These are phyloP conservation scores for Ephialtes manifestator DNA, from an alignment of 2,888 invertebrate species.

Conservation along the genomic window DNA sequence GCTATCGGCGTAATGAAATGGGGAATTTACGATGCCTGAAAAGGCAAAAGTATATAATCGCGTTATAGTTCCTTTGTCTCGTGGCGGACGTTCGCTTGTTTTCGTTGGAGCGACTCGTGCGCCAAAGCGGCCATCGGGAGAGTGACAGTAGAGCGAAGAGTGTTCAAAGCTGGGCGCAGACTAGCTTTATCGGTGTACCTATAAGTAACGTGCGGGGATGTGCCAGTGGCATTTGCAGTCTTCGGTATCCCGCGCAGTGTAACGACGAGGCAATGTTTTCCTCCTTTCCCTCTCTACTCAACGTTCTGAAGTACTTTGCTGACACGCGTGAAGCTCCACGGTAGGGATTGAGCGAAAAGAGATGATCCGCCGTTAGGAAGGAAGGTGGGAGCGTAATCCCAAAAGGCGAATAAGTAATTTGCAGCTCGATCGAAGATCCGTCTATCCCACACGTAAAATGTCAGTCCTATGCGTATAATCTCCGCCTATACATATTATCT, in stretches of 20 bases:
- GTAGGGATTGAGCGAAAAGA: neutral
- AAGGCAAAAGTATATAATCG: slow-evolving; percentile 34
- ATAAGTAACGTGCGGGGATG: slow-evolving; percentile 61
- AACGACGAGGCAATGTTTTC: slow-evolving; percentile 24
- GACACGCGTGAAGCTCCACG: slow-evolving; percentile 7
- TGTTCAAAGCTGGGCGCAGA: slow-evolving; percentile 32
- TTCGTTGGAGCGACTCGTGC: slow-evolving; percentile 4
- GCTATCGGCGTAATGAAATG: slow-evolving; percentile 30
- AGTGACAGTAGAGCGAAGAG: slow-evolving; percentile 49
- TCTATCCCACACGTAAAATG: slow-evolving; percentile 48
- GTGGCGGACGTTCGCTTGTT: slow-evolving; percentile 44
- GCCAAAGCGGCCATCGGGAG: slow-evolving; percentile 24
- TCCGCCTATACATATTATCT: slow-evolving; percentile 4
- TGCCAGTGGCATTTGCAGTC: slow-evolving; percentile 72
- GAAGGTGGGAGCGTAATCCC: neutral
- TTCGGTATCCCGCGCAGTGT: slow-evolving; percentile 47
- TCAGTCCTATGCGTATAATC: slow-evolving; percentile 54
- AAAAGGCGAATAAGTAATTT: slow-evolving; percentile 35
- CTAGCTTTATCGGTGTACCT: neutral
- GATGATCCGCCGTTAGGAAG: neutral
- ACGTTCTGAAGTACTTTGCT: neutral
- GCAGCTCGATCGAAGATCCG: slow-evolving; percentile 18
- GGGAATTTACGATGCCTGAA: slow-evolving; percentile 50
- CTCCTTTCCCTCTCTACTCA: slow-evolving; percentile 12
- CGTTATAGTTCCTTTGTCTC: slow-evolving; percentile 50